These are phyloP conservation scores for Pyralis farinalis DNA, from an alignment of 2,888 invertebrate genomes.

Conservation along the genomic window DNA sequence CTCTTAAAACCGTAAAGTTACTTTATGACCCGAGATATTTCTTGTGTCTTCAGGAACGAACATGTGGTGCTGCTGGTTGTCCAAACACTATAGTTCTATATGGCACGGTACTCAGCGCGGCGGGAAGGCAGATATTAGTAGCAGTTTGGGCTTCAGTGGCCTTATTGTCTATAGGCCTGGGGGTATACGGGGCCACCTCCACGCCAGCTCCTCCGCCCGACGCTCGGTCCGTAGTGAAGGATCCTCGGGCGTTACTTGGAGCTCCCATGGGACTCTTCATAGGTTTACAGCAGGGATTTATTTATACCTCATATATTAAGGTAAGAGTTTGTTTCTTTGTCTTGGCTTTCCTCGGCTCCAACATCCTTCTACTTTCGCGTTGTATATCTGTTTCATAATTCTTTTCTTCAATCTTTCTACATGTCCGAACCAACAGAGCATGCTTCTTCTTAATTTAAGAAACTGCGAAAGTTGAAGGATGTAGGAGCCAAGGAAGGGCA, in stretches of 20 bases:
- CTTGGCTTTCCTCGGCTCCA: too few species aligned
- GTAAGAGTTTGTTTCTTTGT: constrained; percentile 59
- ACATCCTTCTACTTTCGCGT: too few species aligned
- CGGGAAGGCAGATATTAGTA: constrained; percentile 53
- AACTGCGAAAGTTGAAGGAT: too few species aligned
- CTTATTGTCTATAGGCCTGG: constrained; percentile 46
- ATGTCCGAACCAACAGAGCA: too few species aligned
- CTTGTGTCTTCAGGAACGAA: constrained; percentile 48
- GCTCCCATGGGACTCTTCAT: constrained; percentile 90
- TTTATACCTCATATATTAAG: constrained; percentile 91
- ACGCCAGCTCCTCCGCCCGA: constrained; percentile 59
- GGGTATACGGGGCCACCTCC: constrained; percentile 55
- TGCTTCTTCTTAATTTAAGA: too few species aligned
- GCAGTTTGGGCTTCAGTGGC: constrained; percentile 58
- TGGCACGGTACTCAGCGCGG: constrained; percentile 52
- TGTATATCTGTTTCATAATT: too few species aligned
- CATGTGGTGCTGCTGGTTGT: constrained; percentile 67
- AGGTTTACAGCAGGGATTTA: constrained; percentile 92
- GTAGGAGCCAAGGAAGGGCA: too few species aligned
- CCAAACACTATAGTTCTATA: constrained; percentile 51
- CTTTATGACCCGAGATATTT: too few species aligned
- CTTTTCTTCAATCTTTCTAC: too few species aligned
- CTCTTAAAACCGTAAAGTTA: too few species aligned
- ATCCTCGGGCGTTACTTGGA: constrained; percentile 84
- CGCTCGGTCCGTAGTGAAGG: constrained; percentile 67